Conservation (phyloP, 1,140 invertebrate species). For the Listronotus bonariensis region DNA sequence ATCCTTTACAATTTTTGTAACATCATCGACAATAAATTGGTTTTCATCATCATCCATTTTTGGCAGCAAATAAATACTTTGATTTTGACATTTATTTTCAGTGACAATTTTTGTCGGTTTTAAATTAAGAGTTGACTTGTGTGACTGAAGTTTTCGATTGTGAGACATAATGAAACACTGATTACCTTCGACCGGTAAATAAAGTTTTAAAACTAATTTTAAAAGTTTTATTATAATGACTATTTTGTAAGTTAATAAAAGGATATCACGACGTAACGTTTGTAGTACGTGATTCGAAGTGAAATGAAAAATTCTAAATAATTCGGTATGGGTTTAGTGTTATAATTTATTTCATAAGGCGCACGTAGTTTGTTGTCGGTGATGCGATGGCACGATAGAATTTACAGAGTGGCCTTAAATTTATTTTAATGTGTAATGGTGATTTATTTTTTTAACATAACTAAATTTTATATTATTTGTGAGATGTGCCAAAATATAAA, state of each 20-base stretch:
- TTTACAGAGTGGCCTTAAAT: constrained; percentile 19
- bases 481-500: no score
- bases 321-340: constrained; percentile 13
- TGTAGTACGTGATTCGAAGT: constrained; percentile 1
- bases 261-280: constrained; percentile 15
- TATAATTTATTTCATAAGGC: constrained; percentile 21
- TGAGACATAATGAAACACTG: constrained; percentile 8
- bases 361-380: constrained; percentile 8
- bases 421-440: not conserved
- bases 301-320: constrained; percentile 2
- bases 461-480: no score
- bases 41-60: constrained; percentile 50
- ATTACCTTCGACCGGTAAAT: constrained; percentile 5
- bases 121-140: constrained; percentile 11
- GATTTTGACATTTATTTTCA: constrained; percentile 15
- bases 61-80: not conserved
- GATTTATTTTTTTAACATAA: no score
- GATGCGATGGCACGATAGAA: constrained; percentile 19
- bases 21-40: constrained; percentile 66
- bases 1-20: constrained; percentile 96
- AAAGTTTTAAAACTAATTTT: not conserved
- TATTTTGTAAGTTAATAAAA: not conserved
- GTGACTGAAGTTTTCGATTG: constrained; percentile 1
- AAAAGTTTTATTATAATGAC: no score
- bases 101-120: not conserved